These are phyloP conservation scores for Grallaria varia DNA, from an alignment of 2,113 vertebrate genomes.

Conservation along the genomic window DNA sequence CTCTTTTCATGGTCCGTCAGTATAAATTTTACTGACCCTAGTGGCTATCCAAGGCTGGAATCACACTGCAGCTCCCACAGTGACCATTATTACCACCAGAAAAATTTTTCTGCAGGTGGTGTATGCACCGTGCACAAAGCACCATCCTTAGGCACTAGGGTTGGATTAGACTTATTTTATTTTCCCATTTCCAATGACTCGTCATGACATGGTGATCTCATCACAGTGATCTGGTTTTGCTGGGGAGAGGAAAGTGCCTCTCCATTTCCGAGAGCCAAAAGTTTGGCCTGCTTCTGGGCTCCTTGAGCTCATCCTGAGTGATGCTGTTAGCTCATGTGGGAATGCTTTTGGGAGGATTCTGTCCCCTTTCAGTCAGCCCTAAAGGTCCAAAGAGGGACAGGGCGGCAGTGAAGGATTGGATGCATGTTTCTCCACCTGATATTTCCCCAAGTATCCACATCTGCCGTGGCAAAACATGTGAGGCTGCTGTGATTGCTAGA, in stretches of 20 bases:
- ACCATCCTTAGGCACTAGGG: not conserved
- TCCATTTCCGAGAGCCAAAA: not conserved
- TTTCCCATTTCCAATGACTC: not conserved
- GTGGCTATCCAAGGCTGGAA: not conserved
- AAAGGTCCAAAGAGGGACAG: not conserved
- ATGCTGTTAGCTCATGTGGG: not conserved
- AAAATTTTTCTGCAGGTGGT: not conserved
- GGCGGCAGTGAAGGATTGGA: accelerated
- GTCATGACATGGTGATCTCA: conserved; percentile 13
- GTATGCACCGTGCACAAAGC: not conserved
- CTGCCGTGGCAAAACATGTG: not conserved
- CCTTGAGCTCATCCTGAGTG: not conserved
- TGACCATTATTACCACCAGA: not conserved
- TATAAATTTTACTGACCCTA: not conserved
- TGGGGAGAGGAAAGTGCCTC: not conserved
- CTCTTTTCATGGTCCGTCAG: not conserved
- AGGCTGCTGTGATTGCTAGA: not conserved
- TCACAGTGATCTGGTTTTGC: not conserved
- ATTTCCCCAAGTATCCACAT: not conserved
- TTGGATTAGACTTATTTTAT: not conserved
- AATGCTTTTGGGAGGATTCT: not conserved
- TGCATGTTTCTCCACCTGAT: not conserved
- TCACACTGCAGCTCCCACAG: not conserved
- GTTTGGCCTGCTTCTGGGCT: not conserved
- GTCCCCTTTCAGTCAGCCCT: not conserved